A percentile compares a stretch with the other conserved stretches of the same genome.
phyloP scores from a whole-genome alignment of 2,113 vertebrate genomes.

The Bettongia penicillata region DNA sequence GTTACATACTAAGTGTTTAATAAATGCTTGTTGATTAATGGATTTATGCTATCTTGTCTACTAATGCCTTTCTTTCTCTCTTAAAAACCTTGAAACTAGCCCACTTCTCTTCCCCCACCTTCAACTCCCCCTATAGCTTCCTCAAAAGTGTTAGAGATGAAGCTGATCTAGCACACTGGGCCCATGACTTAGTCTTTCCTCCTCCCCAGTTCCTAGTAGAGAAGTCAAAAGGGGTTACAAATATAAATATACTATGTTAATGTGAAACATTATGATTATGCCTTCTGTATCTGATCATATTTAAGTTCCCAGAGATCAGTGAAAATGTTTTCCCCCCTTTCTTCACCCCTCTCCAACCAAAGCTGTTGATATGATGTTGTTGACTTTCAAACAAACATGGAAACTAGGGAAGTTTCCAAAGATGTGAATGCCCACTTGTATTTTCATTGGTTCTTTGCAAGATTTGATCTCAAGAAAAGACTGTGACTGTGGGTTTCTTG shows the following conservation, averaged over 20 bases:
- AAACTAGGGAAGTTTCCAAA: not conserved
- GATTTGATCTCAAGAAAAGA: not conserved
- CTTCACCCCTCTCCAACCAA: not conserved
- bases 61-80: not conserved
- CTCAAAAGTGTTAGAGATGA: not conserved
- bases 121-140: not conserved
- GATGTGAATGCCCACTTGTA: not conserved
- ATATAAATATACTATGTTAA: not conserved
- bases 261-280: not conserved
- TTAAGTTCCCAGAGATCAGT: not conserved
- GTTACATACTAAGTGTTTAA: accelerated
- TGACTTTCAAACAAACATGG: not conserved
- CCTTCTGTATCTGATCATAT: not conserved
- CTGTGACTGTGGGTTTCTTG: not conserved
- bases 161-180: not conserved
- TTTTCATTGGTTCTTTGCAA: too few species aligned
- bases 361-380: not conserved
- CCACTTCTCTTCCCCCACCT: not conserved
- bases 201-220: not conserved
- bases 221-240: not conserved
- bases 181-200: not conserved
- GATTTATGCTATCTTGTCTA: not conserved
- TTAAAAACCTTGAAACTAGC: not conserved
- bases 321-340: not conserved
- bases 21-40: not conserved